Evolutionary conservation across 2,113 vertebrate species (phyloP), one percentile per base, ranked within the genome.

Genomic region (Amia ocellicauda): DNA sequence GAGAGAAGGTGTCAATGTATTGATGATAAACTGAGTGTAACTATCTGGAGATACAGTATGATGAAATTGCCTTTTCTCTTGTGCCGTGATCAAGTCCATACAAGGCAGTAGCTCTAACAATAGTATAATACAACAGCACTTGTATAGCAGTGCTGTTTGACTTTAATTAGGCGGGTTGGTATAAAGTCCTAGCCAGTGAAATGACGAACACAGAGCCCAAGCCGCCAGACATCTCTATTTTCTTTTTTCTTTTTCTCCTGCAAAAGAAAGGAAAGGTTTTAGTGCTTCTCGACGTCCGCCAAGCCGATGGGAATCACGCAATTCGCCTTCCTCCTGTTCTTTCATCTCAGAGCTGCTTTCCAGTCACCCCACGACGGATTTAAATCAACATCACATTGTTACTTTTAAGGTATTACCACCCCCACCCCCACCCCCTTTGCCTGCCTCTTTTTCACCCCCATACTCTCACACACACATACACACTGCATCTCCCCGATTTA

Each of bases 381-480:
- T 56, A 58, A 65, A 58, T 65, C 54, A 65, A 65, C 55, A 58
- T 65, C 63, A 40, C 26, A 49, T 58, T 58, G 63, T 20, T 40
- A 26, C 55, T 51, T 36, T 58, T 41, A 36, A 43, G 11, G 26
- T 59, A 1, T 19, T 20, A 26, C 54, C 13, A 7, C 17, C 24
- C 16, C 14, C 26, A 51, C 26, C 50, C 29, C 31, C 31, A 23
- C 14, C 17, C 51, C 8, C 22, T 58, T 58, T 51, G 13, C 31
- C 31, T 41, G 20, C 36, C 29, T 47, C 42, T 27, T 42, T 47
- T 52, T 14, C 13, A 13, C 36, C 40, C 50, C 26, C 7, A 20
- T 14, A 19, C 36, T 41, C 45, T 16, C 43, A 4, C 36, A 16
- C 51, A 55, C 17, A 29, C 41, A n/a, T n/a, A n/a, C n/a, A n/a